Conservation (phyloP, 2,113 vertebrate species). For the Ciconia boyciana region DNA sequence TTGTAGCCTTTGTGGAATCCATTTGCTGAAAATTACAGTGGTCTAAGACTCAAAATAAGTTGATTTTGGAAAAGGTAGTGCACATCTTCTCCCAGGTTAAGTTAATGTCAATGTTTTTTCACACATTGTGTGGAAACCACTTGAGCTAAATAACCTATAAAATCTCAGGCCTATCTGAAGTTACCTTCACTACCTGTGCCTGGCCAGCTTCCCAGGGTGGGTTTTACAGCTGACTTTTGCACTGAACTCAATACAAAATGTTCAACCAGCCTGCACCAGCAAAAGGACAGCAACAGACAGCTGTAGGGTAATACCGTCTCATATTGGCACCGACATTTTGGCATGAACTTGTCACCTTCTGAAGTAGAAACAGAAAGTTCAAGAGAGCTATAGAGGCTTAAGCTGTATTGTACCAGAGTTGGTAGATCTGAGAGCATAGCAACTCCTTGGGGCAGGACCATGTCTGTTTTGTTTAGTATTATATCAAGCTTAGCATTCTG, state of each 20-base stretch:
- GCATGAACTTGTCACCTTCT: not conserved
- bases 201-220: not conserved
- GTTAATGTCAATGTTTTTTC: not conserved
- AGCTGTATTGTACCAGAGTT: not conserved
- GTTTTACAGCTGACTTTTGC: not conserved
- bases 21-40: not conserved
- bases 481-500: not conserved
- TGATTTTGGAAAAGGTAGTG: not conserved
- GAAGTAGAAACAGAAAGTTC: not conserved
- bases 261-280: not conserved
- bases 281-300: not conserved
- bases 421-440: not conserved
- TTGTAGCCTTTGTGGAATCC: not conserved
- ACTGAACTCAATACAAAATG: not conserved
- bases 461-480: not conserved
- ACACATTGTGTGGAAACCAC: not conserved
- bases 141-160: not conserved
- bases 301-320: not conserved
- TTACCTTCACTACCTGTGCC: not conserved
- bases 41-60: not conserved
- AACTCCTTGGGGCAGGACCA: not conserved
- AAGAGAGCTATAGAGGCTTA: not conserved
- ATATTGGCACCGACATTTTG: not conserved
- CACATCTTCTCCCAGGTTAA: not conserved
- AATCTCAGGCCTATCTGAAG: not conserved